These are phyloP conservation scores for Lateolabrax maculatus DNA, from an alignment of 2,797 vertebrate genomes.

Conservation along the genomic window DNA sequence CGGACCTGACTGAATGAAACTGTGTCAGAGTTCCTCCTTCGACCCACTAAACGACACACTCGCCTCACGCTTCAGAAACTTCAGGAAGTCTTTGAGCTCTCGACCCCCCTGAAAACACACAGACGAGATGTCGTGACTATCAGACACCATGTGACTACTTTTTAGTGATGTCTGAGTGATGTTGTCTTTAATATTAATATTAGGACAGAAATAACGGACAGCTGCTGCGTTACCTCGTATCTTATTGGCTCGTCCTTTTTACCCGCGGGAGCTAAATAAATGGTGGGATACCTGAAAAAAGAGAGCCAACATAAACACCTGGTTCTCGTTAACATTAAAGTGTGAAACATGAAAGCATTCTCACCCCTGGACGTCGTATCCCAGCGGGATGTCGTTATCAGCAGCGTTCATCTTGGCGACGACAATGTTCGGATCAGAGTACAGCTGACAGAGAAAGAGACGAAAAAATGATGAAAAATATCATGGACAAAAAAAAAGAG, in stretches of 20 bases:
- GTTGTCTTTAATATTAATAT: too few relatives aligned
- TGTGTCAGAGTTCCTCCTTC: slow-evolving; percentile 79
- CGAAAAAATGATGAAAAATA: too few relatives aligned
- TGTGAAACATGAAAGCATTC: background rate
- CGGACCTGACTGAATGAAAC: background rate
- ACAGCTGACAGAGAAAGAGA: slow-evolving; percentile 69
- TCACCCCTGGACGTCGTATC: slow-evolving; percentile 86
- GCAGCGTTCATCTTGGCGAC: slow-evolving; percentile 85
- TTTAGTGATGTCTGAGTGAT: background rate
- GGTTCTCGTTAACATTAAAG: too few relatives aligned
- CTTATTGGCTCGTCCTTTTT: slow-evolving; percentile 80
- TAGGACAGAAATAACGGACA: too few relatives aligned
- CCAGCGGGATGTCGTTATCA: slow-evolving; percentile 82
- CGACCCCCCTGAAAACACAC: slow-evolving; percentile 77
- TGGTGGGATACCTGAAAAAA: slow-evolving; percentile 82
- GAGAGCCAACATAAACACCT: background rate
- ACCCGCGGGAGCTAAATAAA: slow-evolving; percentile 80
- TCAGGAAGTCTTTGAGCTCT: slow-evolving; percentile 82
- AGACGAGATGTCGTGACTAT: background rate
- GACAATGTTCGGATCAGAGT: slow-evolving; percentile 68
- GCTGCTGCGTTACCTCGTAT: slow-evolving; percentile 80
- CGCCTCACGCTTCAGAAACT: slow-evolving; percentile 79
- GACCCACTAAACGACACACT: slow-evolving; percentile 34
- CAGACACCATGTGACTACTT: background rate
- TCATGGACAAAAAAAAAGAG: background rate